Base-by-base conservation (phyloP, 2,888 invertebrate genomes). In the Erpobdella octoculata region DNA sequence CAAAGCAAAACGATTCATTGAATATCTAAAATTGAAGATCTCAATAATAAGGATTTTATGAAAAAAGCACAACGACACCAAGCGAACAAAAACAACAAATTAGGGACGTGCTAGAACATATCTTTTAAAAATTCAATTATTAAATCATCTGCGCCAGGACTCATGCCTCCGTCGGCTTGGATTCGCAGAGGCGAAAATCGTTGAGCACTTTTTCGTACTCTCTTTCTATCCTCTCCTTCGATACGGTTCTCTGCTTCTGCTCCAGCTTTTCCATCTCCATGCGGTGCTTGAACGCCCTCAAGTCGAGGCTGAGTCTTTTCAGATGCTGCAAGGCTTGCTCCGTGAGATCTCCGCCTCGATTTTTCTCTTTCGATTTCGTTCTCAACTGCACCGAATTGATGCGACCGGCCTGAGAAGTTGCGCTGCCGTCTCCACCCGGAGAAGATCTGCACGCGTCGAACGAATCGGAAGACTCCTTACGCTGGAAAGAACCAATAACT, bases 241-340 rank as follows among this genome's bases (percentile, higher is more conserved):
- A 62, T 8, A 62, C 35, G 62, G n/a, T 33, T n/a, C 62, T n/a
- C 35, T 62, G 31, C 35, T 28, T 15, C 62, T 62, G 62, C 35
- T 62, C 62, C 62, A 35, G 31, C 18, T 62, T 62, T 35, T 33
- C 35, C 62, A 62, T 62, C 35, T 62, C 62, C 6, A 33, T 28
- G n/a, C 35, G 28, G 62, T 62, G 62, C 18, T 62, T 62, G 25
- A 62, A 62, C 12, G 62, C 62, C 35, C 62, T 62, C 62, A 62
- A n/a, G 62, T 62, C 62, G 9, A 62, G 15, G 35, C 31, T 62
- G n/a, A 62, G 9, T 12, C 9, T 62, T 33, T 62, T 62, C n/a
- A 62, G 62, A 9, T 62, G 62, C 62, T 33, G 62, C 15, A 33
- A n/a, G 33, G 62, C 62, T 31, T 62, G 33, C 8, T 62, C 28